A percentile compares a stretch with the other conserved stretches of the same genome.
phyloP scores from a whole-genome alignment of 2,113 vertebrate species.

The Casuarius casuarius region DNA sequence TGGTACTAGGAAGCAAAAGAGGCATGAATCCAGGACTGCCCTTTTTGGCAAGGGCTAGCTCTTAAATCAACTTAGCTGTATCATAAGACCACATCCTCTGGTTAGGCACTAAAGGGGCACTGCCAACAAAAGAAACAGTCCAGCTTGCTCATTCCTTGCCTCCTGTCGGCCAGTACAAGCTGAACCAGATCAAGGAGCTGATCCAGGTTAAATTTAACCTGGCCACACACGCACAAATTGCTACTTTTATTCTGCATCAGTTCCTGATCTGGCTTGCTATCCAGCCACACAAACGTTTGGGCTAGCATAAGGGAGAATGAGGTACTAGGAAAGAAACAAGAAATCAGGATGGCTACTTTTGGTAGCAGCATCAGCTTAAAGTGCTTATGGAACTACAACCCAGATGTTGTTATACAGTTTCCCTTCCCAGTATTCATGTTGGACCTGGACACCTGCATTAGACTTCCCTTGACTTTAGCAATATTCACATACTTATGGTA shows the following conservation, averaged over 20 bases:
- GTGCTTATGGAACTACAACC: neutral
- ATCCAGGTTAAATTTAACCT: neutral
- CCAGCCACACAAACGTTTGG: neutral
- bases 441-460: neutral
- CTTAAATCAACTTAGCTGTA: neutral
- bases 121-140: neutral
- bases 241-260: neutral
- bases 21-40: neutral
- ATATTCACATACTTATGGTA: neutral
- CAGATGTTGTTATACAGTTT: neutral
- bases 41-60: neutral
- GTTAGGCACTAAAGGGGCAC: neutral
- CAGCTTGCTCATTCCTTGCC: neutral
- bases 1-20: neutral
- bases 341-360: neutral
- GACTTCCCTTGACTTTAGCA: neutral
- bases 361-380: neutral
- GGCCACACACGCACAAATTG: neutral
- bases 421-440: neutral
- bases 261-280: neutral
- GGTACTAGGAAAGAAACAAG: neutral
- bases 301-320: neutral
- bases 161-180: neutral
- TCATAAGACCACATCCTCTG: constrained; percentile 26
- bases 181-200: neutral